phyloP scores from a whole-genome alignment of 2,888 invertebrate genomes.

The Eupithecia vulgata region DNA sequence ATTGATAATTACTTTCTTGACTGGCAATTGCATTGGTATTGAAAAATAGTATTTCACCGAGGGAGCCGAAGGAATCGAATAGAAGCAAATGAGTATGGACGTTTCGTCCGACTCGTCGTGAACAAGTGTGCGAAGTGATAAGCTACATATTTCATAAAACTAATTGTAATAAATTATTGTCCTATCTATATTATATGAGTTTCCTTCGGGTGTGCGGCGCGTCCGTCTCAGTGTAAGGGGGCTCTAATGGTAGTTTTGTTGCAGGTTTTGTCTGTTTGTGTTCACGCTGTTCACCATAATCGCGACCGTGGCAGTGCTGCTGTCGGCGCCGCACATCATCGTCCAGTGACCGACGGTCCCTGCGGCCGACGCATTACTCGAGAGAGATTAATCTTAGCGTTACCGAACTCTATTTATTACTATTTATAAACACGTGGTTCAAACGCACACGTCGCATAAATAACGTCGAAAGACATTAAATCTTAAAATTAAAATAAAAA shows the following conservation, averaged over 20 bases:
- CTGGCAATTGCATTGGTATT: not conserved
- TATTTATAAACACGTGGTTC: conserved; percentile 65
- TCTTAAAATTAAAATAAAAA: conserved; percentile 56
- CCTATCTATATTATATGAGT: not conserved
- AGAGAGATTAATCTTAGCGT: conserved; percentile 76
- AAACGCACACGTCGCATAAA: conserved; percentile 76
- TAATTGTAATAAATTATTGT: not conserved
- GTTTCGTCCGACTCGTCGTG: not conserved
- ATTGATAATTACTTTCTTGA: not conserved
- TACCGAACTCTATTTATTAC: conserved; percentile 37
- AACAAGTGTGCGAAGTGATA: not conserved
- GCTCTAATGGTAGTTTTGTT: conserved; percentile 43
- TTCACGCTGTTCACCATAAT: conserved; percentile 97
- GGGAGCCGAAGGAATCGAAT: not conserved
- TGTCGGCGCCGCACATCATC: conserved; percentile 97
- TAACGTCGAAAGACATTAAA: conserved; percentile 75
- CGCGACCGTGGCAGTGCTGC: conserved; percentile 95
- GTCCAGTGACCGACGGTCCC: conserved; percentile 87
- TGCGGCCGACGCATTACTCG: conserved; percentile 49
- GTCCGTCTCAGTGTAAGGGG: not conserved
- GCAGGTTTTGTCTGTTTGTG: conserved; percentile 96
- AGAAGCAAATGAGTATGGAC: not conserved
- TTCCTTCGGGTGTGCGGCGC: not conserved
- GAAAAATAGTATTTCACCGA: not conserved
- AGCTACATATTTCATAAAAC: not conserved